A percentile compares a stretch with the other conserved stretches of the same genome.
Evolutionary conservation across 1,140 invertebrate genomes (phyloP).

Genomic region (Bombus affinis): DNA sequence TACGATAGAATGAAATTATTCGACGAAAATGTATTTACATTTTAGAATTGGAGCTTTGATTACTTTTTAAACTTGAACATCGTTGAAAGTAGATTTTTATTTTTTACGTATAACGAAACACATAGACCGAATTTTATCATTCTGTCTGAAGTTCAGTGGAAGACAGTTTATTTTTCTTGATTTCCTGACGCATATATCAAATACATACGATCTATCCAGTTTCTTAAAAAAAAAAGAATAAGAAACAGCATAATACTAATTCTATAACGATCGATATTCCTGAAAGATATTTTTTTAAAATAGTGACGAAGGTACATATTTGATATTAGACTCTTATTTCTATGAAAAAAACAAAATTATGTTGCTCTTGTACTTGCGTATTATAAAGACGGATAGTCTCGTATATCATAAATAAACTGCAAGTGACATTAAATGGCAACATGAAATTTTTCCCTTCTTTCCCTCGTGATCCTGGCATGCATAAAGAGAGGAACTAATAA

Average conservation of each 20-base stretch:
- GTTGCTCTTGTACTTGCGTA: not conserved
- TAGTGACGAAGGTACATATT: not conserved
- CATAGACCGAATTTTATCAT: not conserved
- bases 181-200: fast-evolving
- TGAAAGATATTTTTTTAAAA: too few species aligned
- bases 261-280: too few species aligned
- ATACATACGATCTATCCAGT: too few species aligned
- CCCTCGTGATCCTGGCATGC: not conserved
- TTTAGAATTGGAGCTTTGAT: not conserved
- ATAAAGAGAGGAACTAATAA: not conserved
- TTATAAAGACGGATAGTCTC: not conserved
- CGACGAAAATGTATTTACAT: not conserved
- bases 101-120: not conserved
- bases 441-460: not conserved
- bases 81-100: not conserved
- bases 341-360: not conserved
- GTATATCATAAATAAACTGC: not conserved
- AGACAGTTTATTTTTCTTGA: not conserved
- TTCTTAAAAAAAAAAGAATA: too few species aligned
- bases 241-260: too few species aligned
- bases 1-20: not conserved
- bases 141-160: not conserved
- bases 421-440: not conserved
- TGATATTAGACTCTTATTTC: not conserved
- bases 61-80: not conserved